phyloP scores from a whole-genome alignment of 2,113 vertebrate species.

The Dipodomys merriami region DNA sequence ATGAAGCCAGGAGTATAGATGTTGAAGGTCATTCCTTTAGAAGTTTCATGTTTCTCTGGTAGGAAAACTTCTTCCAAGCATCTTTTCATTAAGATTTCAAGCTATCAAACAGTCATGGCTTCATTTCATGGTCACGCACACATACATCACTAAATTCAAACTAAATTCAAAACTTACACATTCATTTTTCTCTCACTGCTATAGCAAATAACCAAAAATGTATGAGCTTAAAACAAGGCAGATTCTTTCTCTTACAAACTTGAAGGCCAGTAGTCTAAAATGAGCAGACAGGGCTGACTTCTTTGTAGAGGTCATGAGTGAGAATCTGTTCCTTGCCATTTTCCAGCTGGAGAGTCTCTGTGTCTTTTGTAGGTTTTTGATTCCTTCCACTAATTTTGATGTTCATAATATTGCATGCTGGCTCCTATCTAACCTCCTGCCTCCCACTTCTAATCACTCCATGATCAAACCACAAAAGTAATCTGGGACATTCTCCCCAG shows the following conservation, averaged over 20 bases:
- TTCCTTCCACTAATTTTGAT: background rate
- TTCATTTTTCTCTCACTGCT: background rate
- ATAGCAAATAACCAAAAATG: background rate
- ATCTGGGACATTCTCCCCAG: background rate
- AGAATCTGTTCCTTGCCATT: background rate
- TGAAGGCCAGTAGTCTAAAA: background rate
- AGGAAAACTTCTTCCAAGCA: background rate
- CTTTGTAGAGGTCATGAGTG: background rate
- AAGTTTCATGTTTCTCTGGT: background rate
- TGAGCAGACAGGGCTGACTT: accelerated
- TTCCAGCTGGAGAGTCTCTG: background rate
- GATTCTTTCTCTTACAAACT: background rate
- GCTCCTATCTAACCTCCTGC: background rate
- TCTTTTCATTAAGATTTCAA: background rate
- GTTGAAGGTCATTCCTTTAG: background rate
- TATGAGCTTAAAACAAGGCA: background rate
- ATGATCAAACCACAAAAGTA: background rate
- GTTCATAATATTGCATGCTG: background rate
- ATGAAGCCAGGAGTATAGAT: background rate
- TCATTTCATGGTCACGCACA: background rate
- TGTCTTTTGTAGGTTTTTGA: background rate
- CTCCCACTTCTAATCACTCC: background rate
- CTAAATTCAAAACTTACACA: background rate
- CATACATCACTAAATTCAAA: too few species aligned
- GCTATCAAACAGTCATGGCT: background rate